A percentile compares a stretch with the other conserved stretches of the same genome.
These are phyloP conservation scores for Eristalis pertinax DNA, from an alignment of 2,888 invertebrate genomes.

Conservation along the genomic window DNA sequence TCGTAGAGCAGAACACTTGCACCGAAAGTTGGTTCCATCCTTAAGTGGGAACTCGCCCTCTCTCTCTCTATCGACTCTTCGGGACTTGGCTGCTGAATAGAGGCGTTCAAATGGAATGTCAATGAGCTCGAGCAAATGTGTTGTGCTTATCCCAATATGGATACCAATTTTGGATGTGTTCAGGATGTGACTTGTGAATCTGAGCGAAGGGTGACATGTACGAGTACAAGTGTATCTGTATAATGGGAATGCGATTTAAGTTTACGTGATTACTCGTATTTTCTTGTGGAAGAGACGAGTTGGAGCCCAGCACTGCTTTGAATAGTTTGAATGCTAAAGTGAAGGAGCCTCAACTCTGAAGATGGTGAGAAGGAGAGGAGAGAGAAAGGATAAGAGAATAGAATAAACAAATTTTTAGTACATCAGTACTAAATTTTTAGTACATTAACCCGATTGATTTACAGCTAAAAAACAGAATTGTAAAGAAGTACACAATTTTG, in stretches of 20 bases:
- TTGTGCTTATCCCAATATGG: constrained; percentile 54
- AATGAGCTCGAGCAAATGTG: constrained; percentile 60
- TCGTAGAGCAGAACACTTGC: background rate
- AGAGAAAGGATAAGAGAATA: no score
- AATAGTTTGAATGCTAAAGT: background rate
- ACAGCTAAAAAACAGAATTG: no score
- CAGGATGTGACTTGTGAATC: constrained; percentile 7
- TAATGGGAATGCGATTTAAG: constrained; percentile 33
- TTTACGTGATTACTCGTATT: constrained; percentile 27
- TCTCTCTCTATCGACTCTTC: background rate
- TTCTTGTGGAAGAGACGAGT: background rate
- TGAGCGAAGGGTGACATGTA: background rate
- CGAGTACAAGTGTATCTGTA: background rate
- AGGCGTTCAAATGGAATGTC: constrained; percentile 52
- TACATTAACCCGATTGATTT: no score
- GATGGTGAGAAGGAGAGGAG: no score
- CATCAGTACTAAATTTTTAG: no score
- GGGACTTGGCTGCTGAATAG: background rate
- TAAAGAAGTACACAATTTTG: no score
- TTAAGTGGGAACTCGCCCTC: background rate
- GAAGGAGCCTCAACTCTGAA: no score
- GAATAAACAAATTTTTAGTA: no score
- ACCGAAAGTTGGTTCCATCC: background rate
- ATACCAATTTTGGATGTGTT: constrained; percentile 29
- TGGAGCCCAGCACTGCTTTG: background rate